Evolutionary conservation across 2,888 invertebrate genomes (phyloP), one percentile per base, ranked within the genome.

Genomic region (Abrostola tripartita): DNA sequence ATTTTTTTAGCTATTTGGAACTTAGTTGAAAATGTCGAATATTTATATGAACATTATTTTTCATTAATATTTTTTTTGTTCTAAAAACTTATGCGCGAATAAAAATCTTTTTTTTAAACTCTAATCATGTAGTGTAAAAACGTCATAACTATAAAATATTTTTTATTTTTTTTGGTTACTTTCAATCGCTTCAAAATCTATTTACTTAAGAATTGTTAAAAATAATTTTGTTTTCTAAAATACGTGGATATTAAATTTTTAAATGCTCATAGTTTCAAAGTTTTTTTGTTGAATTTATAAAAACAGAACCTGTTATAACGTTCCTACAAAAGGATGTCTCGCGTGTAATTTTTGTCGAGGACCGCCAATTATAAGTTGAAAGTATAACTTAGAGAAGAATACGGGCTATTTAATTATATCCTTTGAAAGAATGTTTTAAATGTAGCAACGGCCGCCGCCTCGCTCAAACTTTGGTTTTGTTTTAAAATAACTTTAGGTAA

Each of bases 351-450:
- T 85, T 79, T 84, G 76, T 72, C 76, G 75, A 74, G 79, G 85
- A 86, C 85, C 85, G 76, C 81, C 89, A 90, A 89, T 90, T 90
- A 90, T 87, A 82, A 83, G 77, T 81, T 84, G 82, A 83, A 87
- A 88, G 82, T 87, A 89, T 85, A 88, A 84, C 69, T 86, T 85
- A 81, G 81, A 79, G 83, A 78, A 79, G 82, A 81, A 80, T 72
- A 81, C 71, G 74, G 76, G 68, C 64, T 69, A 70, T 80, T 82
- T 90, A 89, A 90, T 90, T 89, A 89, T 86, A 88, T 77, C 82
- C 81, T 85, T 82, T 79, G 82, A 70, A 81, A 74, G 85, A 85
- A 86, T 87, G 79, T 81, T 85, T 88, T 87, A 88, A 89, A 88
- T 83, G 85, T 79, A 71, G 76, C 78, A 76, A 76, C 68, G 68